Conservation (phyloP, 2,888 invertebrate genomes). For the Philereme vetulata region DNA sequence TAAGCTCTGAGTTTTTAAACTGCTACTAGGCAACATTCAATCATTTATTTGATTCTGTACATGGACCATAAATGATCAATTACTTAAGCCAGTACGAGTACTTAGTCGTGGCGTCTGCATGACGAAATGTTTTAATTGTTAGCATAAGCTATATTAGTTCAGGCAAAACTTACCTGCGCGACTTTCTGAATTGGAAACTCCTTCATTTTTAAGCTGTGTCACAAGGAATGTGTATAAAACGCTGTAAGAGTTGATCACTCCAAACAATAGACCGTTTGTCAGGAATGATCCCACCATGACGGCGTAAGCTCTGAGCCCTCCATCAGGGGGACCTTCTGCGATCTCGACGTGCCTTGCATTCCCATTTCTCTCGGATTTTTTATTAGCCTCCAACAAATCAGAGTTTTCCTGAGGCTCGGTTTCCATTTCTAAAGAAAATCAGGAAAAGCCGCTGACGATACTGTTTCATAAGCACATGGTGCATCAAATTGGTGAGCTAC, state of each 20-base stretch:
- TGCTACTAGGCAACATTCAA: neutral
- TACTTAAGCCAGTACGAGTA: neutral
- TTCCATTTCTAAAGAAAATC: conserved; percentile 53
- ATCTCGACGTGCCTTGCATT: conserved; percentile 41
- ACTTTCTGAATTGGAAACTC: conserved; percentile 88
- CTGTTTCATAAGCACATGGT: conserved; percentile 44
- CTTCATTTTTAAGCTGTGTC: conserved; percentile 84
- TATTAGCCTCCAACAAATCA: conserved; percentile 57
- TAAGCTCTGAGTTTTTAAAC: neutral
- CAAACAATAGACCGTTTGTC: conserved; percentile 95
- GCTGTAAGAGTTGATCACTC: conserved; percentile 95
- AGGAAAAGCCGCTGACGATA: conserved; percentile 36
- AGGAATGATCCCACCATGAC: conserved; percentile 93
- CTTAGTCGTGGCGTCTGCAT: neutral
- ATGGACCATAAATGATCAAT: neutral
- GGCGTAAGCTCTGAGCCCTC: conserved; percentile 90
- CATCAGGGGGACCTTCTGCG: conserved; percentile 85
- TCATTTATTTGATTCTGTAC: neutral
- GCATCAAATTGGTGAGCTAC: conserved; percentile 18
- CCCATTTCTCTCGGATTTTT: conserved; percentile 55
- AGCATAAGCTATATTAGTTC: neutral
- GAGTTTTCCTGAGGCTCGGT: conserved; percentile 62
- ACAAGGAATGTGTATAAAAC: conserved; percentile 89
- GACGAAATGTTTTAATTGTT: conserved; percentile 2
- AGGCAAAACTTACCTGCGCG: conserved; percentile 89